Evolutionary conservation across 2,113 vertebrate genomes (phyloP).

Genomic region (human (Homo sapiens)): DNA sequence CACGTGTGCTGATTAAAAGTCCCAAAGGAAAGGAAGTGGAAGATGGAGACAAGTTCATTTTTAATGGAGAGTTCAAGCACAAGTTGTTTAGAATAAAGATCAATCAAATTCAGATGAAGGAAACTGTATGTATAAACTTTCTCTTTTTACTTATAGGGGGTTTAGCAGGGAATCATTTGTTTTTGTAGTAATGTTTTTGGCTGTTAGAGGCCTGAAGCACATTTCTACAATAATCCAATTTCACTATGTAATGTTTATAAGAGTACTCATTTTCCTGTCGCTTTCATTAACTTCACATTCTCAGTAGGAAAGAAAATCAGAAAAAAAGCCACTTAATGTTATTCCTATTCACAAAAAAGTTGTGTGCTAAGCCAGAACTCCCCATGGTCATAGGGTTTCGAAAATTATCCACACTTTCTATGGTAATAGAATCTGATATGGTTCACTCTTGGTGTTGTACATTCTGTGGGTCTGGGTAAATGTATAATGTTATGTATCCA

Average conservation of each 20-base stretch:
- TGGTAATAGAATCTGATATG: too few relatives aligned
- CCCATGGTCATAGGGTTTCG: too few relatives aligned
- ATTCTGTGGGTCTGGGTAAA: not conserved
- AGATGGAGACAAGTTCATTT: slow-evolving; percentile 87
- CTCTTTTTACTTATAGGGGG: not conserved
- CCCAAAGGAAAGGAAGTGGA: slow-evolving; percentile 89
- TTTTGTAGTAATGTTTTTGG: not conserved
- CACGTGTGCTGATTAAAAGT: slow-evolving; percentile 86
- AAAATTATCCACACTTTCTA: too few relatives aligned
- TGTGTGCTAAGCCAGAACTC: accelerated
- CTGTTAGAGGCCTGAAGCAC: not conserved
- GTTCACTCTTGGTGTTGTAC: not conserved
- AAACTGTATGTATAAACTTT: slow-evolving; percentile 83
- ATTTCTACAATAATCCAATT: not conserved
- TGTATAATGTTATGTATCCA: not conserved
- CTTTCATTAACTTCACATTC: not conserved
- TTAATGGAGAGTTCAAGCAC: slow-evolving; percentile 89
- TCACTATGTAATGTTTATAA: not conserved
- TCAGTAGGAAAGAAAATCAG: not conserved
- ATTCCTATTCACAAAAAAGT: accelerated
- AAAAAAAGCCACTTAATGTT: not conserved
- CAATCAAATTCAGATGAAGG: slow-evolving; percentile 92
- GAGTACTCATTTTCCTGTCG: not conserved
- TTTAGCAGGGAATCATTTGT: not conserved
- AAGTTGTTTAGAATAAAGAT: slow-evolving; percentile 91